These are phyloP conservation scores for Tenthredo livida DNA, from an alignment of 2,888 invertebrate species.

Conservation along the genomic window DNA sequence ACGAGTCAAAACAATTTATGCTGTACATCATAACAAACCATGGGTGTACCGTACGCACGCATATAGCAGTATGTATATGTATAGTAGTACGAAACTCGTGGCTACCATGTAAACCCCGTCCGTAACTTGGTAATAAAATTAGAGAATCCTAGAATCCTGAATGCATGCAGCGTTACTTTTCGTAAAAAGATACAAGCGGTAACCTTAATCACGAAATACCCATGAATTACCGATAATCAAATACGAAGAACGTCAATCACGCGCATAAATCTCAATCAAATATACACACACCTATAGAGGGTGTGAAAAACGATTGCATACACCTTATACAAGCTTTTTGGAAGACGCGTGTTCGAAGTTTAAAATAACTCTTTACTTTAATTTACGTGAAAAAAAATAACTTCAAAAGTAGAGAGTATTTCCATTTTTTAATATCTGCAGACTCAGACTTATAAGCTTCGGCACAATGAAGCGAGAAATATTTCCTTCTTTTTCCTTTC, in stretches of 20 bases:
- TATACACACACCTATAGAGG: no score
- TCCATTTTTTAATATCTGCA: background rate
- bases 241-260: background rate
- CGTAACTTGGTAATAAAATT: background rate
- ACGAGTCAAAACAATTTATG: slow-evolving; percentile 52
- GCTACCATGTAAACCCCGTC: background rate
- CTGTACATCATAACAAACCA: slow-evolving; percentile 49
- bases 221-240: background rate
- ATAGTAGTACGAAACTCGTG: background rate
- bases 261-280: background rate
- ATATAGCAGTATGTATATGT: background rate
- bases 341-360: background rate
- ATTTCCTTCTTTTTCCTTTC: background rate
- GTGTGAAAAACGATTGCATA: background rate
- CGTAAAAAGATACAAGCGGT: background rate
- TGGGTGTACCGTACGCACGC: background rate
- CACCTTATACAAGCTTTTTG: background rate
- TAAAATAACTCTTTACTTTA: background rate
- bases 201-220: background rate
- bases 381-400: background rate
- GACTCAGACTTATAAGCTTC: background rate
- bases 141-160: background rate
- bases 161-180: background rate
- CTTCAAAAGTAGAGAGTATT: background rate
- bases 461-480: background rate